Percentiles rank a stretch among this genome's conserved stretches.
phyloP scores from a whole-genome alignment of 1,140 invertebrate genomes.

The Armadillidium nasatum region DNA sequence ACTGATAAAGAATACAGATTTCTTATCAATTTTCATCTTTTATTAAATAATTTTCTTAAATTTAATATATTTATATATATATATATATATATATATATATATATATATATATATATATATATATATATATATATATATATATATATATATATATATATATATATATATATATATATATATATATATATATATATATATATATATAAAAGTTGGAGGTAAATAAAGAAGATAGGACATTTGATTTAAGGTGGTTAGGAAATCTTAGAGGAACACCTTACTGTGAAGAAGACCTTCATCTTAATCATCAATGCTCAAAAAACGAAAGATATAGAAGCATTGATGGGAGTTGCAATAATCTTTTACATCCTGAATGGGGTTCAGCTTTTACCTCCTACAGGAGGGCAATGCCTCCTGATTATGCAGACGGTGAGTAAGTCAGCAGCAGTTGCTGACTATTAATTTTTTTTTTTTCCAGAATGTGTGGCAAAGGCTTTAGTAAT shows the following conservation, averaged over 20 bases:
- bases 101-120: not conserved
- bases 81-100: no score
- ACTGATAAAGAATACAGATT: no score
- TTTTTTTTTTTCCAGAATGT: no score
- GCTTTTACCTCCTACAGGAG: conserved; percentile 55
- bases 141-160: not conserved
- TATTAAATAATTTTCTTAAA: no score
- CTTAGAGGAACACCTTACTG: conserved; percentile 25
- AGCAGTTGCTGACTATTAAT: no score
- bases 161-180: not conserved
- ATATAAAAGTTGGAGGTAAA: conserved; percentile 25
- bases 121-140: not conserved
- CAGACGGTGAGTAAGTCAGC: conserved; percentile 44
- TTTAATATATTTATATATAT: no score
- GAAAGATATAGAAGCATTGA: conserved; percentile 53
- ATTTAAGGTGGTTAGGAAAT: conserved; percentile 30
- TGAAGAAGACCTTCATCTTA: not conserved
- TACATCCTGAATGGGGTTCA: conserved; percentile 56
- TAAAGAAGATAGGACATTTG: conserved; percentile 24
- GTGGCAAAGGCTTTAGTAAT: no score
- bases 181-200: not conserved
- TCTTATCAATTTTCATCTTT: no score
- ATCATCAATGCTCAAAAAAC: not conserved
- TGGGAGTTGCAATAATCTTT: conserved; percentile 61
- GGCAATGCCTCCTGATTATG: conserved; percentile 48